Conservation (phyloP, 2,888 invertebrate genomes). For the Dryadula phaetusa region DNA sequence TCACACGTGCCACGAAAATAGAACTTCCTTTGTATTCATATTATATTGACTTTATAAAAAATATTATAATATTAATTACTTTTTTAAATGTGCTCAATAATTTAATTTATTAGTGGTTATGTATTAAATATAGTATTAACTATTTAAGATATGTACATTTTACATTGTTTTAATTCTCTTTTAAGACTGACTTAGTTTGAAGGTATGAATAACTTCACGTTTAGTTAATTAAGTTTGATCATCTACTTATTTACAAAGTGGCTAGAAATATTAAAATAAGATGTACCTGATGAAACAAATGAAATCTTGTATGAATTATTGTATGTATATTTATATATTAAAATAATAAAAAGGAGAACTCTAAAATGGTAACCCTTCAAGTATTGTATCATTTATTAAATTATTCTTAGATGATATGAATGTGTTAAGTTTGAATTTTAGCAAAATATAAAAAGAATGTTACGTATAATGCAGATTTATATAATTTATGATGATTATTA, state of each 20-base stretch:
- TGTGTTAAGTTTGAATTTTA: conserved; percentile 27
- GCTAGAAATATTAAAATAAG: conserved; percentile 21
- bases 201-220: neutral
- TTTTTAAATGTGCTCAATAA: conserved; percentile 15
- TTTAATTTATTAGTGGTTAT: conserved; percentile 14
- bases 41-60: neutral
- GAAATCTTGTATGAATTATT: neutral
- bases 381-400: neutral
- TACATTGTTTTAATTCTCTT: conserved; percentile 29
- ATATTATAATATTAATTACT: conserved; percentile 4
- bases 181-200: conserved; percentile 49
- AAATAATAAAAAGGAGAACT: conserved; percentile 1
- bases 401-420: conserved; percentile 3
- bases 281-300: conserved; percentile 21
- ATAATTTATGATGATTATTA: conserved; percentile 46
- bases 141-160: conserved; percentile 1
- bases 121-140: conserved; percentile 7
- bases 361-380: neutral
- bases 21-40: neutral
- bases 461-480: conserved; percentile 1
- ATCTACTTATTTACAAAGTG: conserved; percentile 11
- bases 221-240: conserved; percentile 21
- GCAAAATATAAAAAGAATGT: conserved; percentile 5
- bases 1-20: neutral
- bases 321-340: neutral